Conservation (phyloP, 2,888 invertebrate genomes). For the Caenorhabditis drosophilae region DNA sequence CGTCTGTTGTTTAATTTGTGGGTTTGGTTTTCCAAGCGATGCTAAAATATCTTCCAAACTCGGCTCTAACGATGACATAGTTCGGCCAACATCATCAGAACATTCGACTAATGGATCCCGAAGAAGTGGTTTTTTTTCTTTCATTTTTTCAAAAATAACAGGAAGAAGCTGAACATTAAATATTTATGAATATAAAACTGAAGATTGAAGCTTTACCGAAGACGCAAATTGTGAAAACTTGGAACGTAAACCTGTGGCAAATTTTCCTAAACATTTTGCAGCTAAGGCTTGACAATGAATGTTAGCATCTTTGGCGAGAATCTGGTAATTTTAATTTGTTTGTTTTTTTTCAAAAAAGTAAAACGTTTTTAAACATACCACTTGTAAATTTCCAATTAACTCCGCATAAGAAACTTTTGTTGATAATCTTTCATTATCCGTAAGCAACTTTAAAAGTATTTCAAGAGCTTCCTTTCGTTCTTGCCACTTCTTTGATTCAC, state of each 20-base stretch:
- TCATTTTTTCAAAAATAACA: conserved; percentile 89
- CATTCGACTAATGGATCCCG: conserved; percentile 86
- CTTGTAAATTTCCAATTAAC: conserved; percentile 84
- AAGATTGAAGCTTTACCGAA: conserved; percentile 10
- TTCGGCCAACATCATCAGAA: conserved; percentile 75
- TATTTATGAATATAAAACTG: neutral
- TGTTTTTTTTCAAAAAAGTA: neutral
- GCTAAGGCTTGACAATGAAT: conserved; percentile 88
- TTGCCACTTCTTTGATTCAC: conserved; percentile 92
- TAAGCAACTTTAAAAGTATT: conserved; percentile 67
- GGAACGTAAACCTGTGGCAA: conserved; percentile 86
- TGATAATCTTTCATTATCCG: conserved; percentile 80
- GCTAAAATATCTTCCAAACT: conserved; percentile 81
- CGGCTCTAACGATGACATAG: conserved; percentile 67
- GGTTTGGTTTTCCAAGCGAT: conserved; percentile 76
- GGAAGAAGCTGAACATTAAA: conserved; percentile 65
- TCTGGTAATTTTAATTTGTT: conserved; percentile 72
- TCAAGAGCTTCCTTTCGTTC: conserved; percentile 91
- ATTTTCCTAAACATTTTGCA: conserved; percentile 81
- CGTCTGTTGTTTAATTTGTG: conserved; percentile 71
- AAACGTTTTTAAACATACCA: conserved; percentile 73
- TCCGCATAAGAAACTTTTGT: conserved; percentile 87
- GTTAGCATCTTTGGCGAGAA: conserved; percentile 90
- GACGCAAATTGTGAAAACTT: conserved; percentile 77
- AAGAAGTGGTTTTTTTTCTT: conserved; percentile 92